These are phyloP conservation scores for Pseudoips prasinana DNA, from an alignment of 2,888 invertebrate genomes.

Conservation along the genomic window DNA sequence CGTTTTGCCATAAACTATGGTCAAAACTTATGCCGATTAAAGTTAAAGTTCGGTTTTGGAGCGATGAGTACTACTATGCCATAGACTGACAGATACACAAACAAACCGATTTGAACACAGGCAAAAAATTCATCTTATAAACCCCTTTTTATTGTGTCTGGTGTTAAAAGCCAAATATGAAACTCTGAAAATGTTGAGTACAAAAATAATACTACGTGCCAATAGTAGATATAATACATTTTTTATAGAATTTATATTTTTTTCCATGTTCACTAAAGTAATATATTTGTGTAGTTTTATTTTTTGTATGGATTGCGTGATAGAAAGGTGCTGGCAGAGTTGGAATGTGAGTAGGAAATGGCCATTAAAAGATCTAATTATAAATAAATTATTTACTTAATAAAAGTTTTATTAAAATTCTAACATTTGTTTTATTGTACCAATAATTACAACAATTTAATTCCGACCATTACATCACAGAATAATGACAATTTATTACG, in stretches of 20 bases:
- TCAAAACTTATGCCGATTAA: no score
- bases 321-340: slow-evolving; percentile 39
- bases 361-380: slow-evolving; percentile 37
- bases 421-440: slow-evolving; percentile 30
- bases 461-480: no score
- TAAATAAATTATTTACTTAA: slow-evolving; percentile 45
- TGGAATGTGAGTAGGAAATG: slow-evolving; percentile 21
- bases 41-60: no score
- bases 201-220: slow-evolving; percentile 39
- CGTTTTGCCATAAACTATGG: no score
- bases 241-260: slow-evolving; percentile 20
- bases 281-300: slow-evolving; percentile 35
- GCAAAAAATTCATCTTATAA: no score
- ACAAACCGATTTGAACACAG: no score
- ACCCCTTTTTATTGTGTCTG: no score
- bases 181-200: slow-evolving; percentile 25
- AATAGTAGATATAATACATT: slow-evolving; percentile 31
- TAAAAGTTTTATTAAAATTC: slow-evolving; percentile 36
- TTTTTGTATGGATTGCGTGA: slow-evolving; percentile 27
- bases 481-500: no score
- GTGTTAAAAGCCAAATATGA: slow-evolving; percentile 28
- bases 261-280: slow-evolving; percentile 31
- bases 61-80: no score
- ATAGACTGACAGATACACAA: no score
- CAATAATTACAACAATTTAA: slow-evolving; percentile 3